Conservation (phyloP, 2,113 vertebrate species). For the Philantomba maxwellii region DNA sequence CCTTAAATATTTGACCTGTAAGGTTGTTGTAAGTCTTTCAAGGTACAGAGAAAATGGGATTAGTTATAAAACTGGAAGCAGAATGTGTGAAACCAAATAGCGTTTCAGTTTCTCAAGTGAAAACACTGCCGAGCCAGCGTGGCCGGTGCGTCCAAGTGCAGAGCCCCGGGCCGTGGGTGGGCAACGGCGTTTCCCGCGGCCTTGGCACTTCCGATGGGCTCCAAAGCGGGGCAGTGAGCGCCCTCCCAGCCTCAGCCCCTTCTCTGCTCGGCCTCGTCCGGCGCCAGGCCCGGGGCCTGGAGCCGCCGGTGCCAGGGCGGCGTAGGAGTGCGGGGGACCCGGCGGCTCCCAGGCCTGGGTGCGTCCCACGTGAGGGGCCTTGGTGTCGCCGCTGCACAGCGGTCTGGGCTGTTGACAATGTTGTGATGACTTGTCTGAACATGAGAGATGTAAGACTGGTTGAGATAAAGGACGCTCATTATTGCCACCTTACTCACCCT, state of each 20-base stretch:
- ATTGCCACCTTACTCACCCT: neutral
- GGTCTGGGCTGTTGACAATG: neutral
- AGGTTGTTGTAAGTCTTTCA: neutral
- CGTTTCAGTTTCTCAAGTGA: neutral
- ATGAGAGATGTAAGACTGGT: neutral
- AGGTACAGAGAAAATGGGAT: neutral
- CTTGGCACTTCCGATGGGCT: neutral
- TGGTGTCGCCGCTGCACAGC: neutral
- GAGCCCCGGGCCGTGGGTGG: neutral
- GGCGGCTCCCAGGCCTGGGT: neutral
- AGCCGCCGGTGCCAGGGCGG: neutral
- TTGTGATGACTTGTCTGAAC: neutral
- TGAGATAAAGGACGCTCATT: neutral
- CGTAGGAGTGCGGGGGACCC: neutral
- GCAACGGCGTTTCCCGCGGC: neutral
- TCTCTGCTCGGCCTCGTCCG: accelerated
- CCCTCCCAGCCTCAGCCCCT: neutral
- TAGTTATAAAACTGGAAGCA: neutral
- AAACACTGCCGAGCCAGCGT: neutral
- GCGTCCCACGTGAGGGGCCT: accelerated
- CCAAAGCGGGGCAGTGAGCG: accelerated
- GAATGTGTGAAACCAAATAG: neutral
- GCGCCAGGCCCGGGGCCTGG: accelerated
- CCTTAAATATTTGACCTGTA: constrained; percentile 5
- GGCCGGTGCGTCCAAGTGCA: neutral